Conservation (phyloP, 2,888 invertebrate species). For the Empis stercorea region DNA sequence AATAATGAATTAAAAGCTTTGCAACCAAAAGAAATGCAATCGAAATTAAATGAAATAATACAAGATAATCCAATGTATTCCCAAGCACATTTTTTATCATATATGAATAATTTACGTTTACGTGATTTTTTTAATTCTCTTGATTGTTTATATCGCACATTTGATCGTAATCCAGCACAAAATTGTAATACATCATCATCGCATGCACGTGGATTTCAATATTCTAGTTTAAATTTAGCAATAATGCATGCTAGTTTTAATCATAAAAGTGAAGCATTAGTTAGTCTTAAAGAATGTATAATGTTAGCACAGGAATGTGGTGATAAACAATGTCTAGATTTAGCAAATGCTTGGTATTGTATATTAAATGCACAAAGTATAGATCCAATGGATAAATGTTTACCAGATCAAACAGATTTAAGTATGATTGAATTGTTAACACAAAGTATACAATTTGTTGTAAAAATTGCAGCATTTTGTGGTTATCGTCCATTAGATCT, state of each 20-base stretch:
- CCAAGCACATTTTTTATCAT: slow-evolving; percentile 66
- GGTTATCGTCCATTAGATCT: slow-evolving; percentile 33
- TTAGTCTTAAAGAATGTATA: slow-evolving; percentile 75
- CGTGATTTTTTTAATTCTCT: slow-evolving; percentile 56
- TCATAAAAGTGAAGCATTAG: slow-evolving; percentile 59
- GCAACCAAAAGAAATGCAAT: slow-evolving; percentile 61
- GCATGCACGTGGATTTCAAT: slow-evolving; percentile 49
- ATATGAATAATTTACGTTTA: slow-evolving; percentile 74
- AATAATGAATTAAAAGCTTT: slow-evolving; percentile 71
- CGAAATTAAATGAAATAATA: slow-evolving; percentile 34
- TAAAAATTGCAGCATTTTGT: slow-evolving; percentile 54
- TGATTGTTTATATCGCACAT: slow-evolving; percentile 42
- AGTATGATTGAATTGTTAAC: slow-evolving; percentile 59
- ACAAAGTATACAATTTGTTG: slow-evolving; percentile 60
- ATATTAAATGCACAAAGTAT: slow-evolving; percentile 43
- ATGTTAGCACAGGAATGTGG: slow-evolving; percentile 77
- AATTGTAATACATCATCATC: slow-evolving; percentile 38
- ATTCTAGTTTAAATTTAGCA: slow-evolving; percentile 82
- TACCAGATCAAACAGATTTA: slow-evolving; percentile 53
- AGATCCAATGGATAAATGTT: slow-evolving; percentile 51
- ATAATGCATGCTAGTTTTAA: slow-evolving; percentile 73
- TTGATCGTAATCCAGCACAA: slow-evolving; percentile 54
- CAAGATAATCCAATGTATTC: slow-evolving; percentile 32
- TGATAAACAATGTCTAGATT: slow-evolving; percentile 73
- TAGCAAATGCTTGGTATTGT: slow-evolving; percentile 72